A percentile compares a stretch with the other conserved stretches of the same genome.
Evolutionary conservation across 2,888 invertebrate species (phyloP).

Genomic region (Orthosia incerta): DNA sequence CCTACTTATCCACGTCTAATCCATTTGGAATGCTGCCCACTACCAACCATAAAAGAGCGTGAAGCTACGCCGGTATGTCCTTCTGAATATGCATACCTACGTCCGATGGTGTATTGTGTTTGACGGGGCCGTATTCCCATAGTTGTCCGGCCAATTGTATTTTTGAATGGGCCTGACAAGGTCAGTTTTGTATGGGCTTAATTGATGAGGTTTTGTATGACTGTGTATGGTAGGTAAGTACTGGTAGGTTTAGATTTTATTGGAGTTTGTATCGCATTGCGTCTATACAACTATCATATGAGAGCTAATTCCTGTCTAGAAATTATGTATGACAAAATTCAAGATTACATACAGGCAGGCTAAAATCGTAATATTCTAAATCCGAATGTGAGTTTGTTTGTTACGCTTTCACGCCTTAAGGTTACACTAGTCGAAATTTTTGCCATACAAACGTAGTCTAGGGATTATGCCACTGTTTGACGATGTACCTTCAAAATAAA

Average conservation of each 20-base stretch:
- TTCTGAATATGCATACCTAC: slow-evolving; percentile 77
- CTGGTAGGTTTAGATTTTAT: not conserved
- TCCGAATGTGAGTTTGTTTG: too few relatives aligned
- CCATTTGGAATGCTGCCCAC: slow-evolving; percentile 39
- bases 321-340: too few relatives aligned
- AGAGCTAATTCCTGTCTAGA: too few relatives aligned
- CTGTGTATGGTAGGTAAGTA: not conserved
- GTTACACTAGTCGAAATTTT: too few relatives aligned
- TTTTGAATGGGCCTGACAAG: slow-evolving; percentile 71
- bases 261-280: not conserved
- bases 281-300: too few relatives aligned
- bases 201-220: slow-evolving; percentile 43
- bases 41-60: slow-evolving; percentile 26
- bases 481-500: too few relatives aligned
- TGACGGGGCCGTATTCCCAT: slow-evolving; percentile 85
- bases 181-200: slow-evolving; percentile 42
- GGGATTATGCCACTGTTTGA: too few relatives aligned
- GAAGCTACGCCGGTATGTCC: slow-evolving; percentile 50
- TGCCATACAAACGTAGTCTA: too few relatives aligned
- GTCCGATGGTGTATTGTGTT: slow-evolving; percentile 82
- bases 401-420: too few relatives aligned
- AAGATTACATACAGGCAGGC: too few relatives aligned
- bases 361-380: too few relatives aligned
- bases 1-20: not conserved
- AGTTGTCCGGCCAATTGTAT: slow-evolving; percentile 76